Conservation (phyloP, 1,140 invertebrate species). For the Eurosta solidaginis region DNA sequence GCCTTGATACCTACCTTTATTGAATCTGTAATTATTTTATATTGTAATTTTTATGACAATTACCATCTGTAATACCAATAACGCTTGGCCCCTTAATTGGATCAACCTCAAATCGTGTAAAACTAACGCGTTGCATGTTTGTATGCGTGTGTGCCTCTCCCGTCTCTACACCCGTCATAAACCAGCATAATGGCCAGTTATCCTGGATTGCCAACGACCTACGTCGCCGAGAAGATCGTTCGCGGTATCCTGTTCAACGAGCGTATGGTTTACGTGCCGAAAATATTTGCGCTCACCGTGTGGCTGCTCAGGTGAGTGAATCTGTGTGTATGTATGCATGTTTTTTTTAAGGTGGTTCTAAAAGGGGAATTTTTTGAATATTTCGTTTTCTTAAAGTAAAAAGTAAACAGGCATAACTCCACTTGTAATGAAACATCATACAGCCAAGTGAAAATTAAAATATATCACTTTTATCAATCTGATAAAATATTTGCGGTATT, state of each 20-base stretch:
- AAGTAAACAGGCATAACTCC: background rate
- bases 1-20: no score
- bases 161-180: background rate
- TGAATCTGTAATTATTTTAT: conserved; percentile 22
- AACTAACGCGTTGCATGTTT: no score
- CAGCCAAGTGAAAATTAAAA: no score
- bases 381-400: background rate
- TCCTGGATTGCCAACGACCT: conserved; percentile 51
- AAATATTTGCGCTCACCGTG: conserved; percentile 56
- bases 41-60: conserved; percentile 30
- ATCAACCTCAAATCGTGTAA: background rate
- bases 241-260: conserved; percentile 51
- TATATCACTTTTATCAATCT: no score
- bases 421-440: no score
- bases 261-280: conserved; percentile 56
- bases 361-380: background rate
- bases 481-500: no score
- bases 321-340: background rate
- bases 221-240: conserved; percentile 55
- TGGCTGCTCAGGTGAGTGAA: conserved; percentile 51
- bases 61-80: background rate
- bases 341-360: background rate
- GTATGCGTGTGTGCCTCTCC: no score
- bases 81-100: background rate
- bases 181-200: conserved; percentile 51